Percentiles rank a stretch among this genome's conserved stretches.
Evolutionary conservation across 2,888 invertebrate species (phyloP).

Genomic region (Lagria hirta): DNA sequence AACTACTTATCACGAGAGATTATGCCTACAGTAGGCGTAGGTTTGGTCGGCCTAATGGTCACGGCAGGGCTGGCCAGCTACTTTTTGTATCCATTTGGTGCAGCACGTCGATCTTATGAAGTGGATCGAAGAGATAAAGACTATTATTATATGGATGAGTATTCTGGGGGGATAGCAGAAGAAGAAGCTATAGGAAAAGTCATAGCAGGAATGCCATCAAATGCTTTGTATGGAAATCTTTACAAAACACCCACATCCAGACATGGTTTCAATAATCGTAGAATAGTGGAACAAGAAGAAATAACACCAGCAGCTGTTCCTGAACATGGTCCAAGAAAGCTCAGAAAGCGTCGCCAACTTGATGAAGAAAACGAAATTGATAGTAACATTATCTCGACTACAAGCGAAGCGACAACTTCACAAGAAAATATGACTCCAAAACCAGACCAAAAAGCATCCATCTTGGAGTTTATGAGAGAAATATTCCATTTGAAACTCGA

Average conservation of each 20-base stretch:
- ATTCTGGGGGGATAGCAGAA: slow-evolving; percentile 71
- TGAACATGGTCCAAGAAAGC: slow-evolving; percentile 68
- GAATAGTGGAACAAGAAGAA: slow-evolving; percentile 49
- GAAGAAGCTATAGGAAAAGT: slow-evolving; percentile 77
- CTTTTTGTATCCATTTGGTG: slow-evolving; percentile 73
- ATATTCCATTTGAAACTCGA: slow-evolving; percentile 69
- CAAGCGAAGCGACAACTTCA: slow-evolving; percentile 19
- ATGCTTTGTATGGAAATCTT: slow-evolving; percentile 31
- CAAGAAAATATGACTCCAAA: no score
- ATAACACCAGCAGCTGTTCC: slow-evolving; percentile 64
- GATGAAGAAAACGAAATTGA: slow-evolving; percentile 20
- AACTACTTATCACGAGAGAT: slow-evolving; percentile 77
- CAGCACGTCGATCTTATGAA: slow-evolving; percentile 67
- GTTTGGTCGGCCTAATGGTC: slow-evolving; percentile 72
- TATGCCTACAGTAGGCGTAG: slow-evolving; percentile 79
- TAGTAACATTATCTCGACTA: slow-evolving; percentile 9
- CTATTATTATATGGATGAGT: slow-evolving; percentile 71
- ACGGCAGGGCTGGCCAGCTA: slow-evolving; percentile 76
- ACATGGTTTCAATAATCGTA: slow-evolving; percentile 28
- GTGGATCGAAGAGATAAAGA: slow-evolving; percentile 64
- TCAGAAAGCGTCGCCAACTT: slow-evolving; percentile 43
- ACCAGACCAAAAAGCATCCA: slow-evolving; percentile 45
- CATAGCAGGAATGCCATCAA: slow-evolving; percentile 60
- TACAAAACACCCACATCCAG: slow-evolving; percentile 38
- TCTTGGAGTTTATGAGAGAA: slow-evolving; percentile 64